Conservation (phyloP, 2,113 vertebrate species). For the Sisor rabdophorus region DNA sequence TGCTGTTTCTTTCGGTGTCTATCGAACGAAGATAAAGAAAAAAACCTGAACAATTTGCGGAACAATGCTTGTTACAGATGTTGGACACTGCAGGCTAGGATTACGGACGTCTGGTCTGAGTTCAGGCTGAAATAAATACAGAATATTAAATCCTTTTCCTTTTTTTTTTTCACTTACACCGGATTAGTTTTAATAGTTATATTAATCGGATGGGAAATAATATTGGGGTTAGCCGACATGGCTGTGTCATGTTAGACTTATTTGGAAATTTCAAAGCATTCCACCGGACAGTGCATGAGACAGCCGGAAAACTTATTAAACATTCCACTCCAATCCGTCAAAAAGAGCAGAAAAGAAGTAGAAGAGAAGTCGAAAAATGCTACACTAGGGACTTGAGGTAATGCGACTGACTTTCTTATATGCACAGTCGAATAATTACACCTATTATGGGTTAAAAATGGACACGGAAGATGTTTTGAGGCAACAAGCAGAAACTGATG, state of each 20-base stretch:
- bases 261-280: conserved; percentile 58
- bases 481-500: conserved; percentile 43
- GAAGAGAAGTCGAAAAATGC: conserved; percentile 55
- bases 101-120: too few relatives aligned
- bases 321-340: conserved; percentile 71
- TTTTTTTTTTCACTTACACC: background rate
- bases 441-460: background rate
- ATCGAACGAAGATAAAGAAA: too few relatives aligned
- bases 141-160: conserved; percentile 32
- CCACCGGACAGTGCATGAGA: conserved; percentile 64
- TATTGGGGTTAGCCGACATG: conserved; percentile 28
- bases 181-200: background rate
- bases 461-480: background rate
- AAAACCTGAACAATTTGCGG: too few relatives aligned
- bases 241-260: conserved; percentile 46
- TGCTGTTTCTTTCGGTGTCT: too few relatives aligned
- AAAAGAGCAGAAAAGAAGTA: conserved; percentile 66
- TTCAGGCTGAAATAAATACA: too few relatives aligned
- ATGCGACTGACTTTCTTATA: background rate
- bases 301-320: conserved; percentile 63
- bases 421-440: conserved; percentile 13
- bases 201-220: background rate
- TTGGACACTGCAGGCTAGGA: too few relatives aligned
- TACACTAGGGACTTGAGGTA: too few relatives aligned
- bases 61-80: too few relatives aligned